Evolutionary conservation across 2,888 invertebrate genomes (phyloP), one percentile per base, ranked within the genome.

Genomic region (Merodon equestris): DNA sequence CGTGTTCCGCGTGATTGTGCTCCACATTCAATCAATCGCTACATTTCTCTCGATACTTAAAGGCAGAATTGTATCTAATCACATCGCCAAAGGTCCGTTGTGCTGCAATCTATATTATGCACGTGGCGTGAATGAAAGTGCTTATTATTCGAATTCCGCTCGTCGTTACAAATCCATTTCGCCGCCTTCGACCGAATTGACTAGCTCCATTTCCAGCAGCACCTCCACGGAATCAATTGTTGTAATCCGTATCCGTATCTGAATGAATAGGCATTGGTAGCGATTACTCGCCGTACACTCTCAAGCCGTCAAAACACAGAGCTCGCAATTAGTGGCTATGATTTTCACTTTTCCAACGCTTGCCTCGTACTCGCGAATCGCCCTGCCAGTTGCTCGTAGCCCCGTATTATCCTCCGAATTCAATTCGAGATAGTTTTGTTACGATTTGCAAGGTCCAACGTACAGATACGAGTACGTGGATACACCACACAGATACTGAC

Each of bases 301-400:
- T 27, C 27, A 27, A 75, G 64, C 51, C 60, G 71, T 71, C 76
- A 54, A 66, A 76, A 76, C 34, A 76, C 44, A 50, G 36, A 50
- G 48, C 45, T 61, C 57, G 57, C 68, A 75, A 75, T 75, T 64
- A 70, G 47, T 38, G 42, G 17, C 64, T 76, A 60, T 60, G 70
- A 56, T 71, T 76, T 76, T 76, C 76, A 66, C 70, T 71, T 70
- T 70, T 71, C 40, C 19, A 58, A 40, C 53, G 42, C 27, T 27
- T 27, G 19, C 34, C 17, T n/a, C 27, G 34, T 34, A 9, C 7
- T 5, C 14, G 13, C 12, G 17, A 12, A 40, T 64, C 18, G 44
- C 36, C 36, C 44, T 40, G 34, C 27, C 14, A 15, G 10, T 17
- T 15, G 15, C 51, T 17, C 38, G 47, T 19, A 66, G 17, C 56